Percentiles rank a stretch among this genome's conserved stretches.
phyloP scores from a whole-genome alignment of 2,888 invertebrate species.

The Andrena marginata region DNA sequence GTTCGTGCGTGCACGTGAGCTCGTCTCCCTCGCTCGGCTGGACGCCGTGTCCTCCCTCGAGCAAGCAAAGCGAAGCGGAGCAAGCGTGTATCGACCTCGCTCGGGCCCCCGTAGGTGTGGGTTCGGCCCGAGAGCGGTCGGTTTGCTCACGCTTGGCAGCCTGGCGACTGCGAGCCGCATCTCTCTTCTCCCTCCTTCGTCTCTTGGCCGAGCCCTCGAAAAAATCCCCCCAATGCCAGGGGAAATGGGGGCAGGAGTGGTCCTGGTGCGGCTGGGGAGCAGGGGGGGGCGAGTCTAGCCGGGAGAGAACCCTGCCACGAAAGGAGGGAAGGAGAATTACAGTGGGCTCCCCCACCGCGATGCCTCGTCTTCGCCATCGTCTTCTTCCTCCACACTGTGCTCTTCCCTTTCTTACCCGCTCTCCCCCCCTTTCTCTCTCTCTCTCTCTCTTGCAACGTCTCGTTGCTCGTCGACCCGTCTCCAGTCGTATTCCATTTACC shows the following conservation, averaged over 20 bases:
- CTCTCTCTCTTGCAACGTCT: constrained; percentile 43
- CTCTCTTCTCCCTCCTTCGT: constrained; percentile 40
- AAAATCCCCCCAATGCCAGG: constrained; percentile 78
- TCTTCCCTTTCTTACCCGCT: constrained; percentile 48
- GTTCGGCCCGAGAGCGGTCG: constrained; percentile 72
- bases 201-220: constrained; percentile 74
- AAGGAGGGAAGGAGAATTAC: constrained; percentile 66
- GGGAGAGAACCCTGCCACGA: constrained; percentile 48
- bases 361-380: constrained; percentile 62
- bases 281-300: constrained; percentile 55
- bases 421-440: constrained; percentile 19
- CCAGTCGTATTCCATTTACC: constrained; percentile 79
- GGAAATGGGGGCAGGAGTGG: constrained; percentile 79
- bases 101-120: constrained; percentile 76
- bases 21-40: constrained; percentile 60
- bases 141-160: constrained; percentile 70
- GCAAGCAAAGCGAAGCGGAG: constrained; percentile 76
- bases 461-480: constrained; percentile 66
- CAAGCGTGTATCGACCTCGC: constrained; percentile 81
- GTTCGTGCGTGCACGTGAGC: constrained; percentile 56
- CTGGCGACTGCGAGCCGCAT: constrained; percentile 73
- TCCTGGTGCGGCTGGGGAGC: constrained; percentile 61
- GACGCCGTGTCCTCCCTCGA: constrained; percentile 72
- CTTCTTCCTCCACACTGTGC: constrained; percentile 42
- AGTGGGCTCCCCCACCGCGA: constrained; percentile 61